These are phyloP conservation scores for Drosophila sulfurigaster DNA, from an alignment of 1,140 invertebrate genomes.

Conservation along the genomic window DNA sequence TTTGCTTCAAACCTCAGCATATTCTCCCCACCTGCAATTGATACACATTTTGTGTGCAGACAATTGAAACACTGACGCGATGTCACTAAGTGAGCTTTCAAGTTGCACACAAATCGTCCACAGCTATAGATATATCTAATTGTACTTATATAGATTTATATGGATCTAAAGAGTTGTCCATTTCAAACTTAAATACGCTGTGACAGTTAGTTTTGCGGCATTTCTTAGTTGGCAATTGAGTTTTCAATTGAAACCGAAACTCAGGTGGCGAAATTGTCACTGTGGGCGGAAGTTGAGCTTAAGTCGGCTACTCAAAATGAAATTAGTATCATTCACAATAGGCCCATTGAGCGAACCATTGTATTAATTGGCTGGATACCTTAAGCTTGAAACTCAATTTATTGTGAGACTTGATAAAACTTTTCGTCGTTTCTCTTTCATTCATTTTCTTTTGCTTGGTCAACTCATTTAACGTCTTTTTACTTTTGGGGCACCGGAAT, in stretches of 20 bases:
- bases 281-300: conserved; percentile 18
- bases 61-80: conserved; percentile 39
- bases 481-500: conserved; percentile 16
- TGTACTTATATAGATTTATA: conserved; percentile 2
- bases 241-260: conserved; percentile 65
- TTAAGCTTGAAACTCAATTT: conserved; percentile 68
- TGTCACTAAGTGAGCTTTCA: conserved; percentile 67
- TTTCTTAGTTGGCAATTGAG: conserved; percentile 62
- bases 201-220: conserved; percentile 61
- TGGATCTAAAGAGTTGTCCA: conserved; percentile 10
- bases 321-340: conserved; percentile 72
- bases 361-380: conserved; percentile 63
- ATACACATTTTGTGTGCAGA: conserved; percentile 23
- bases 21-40: conserved; percentile 23
- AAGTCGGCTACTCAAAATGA: conserved; percentile 49
- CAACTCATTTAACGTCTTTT: conserved; percentile 37
- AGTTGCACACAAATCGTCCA: conserved; percentile 70
- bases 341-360: conserved; percentile 42
- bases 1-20: not conserved
- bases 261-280: conserved; percentile 46
- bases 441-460: not conserved
- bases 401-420: conserved; percentile 40
- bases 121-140: not conserved
- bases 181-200: conserved; percentile 59
- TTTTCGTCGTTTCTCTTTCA: not conserved